Evolutionary conservation across 2,797 vertebrate species (phyloP).

Genomic region (Myoxocephalus aenaeus): DNA sequence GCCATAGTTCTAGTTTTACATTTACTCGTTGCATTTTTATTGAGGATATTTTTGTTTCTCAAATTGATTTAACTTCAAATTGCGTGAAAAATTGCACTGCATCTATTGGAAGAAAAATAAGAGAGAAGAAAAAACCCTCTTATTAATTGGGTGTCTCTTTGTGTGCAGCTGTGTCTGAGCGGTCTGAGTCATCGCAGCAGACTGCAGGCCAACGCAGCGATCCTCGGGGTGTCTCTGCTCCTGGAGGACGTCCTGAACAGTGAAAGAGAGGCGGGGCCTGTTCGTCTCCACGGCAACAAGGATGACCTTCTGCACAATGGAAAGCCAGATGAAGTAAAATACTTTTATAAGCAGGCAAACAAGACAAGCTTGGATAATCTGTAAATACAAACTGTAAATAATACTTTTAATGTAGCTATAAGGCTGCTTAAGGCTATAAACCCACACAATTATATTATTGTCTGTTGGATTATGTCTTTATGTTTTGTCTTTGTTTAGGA

Average conservation of each 20-base stretch:
- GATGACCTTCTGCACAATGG: constrained; percentile 27
- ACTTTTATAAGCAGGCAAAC: not conserved
- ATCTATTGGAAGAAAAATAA: not conserved
- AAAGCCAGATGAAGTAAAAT: constrained; percentile 57
- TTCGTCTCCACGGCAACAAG: constrained; percentile 60
- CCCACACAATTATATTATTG: not conserved
- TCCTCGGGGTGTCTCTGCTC: constrained; percentile 77
- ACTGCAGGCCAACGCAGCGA: constrained; percentile 77
- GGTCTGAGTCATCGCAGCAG: constrained; percentile 72
- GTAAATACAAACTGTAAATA: not conserved
- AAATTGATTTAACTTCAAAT: not conserved
- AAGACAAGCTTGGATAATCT: not conserved
- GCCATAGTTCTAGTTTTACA: not conserved
- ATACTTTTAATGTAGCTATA: not conserved
- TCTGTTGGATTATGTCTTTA: not conserved
- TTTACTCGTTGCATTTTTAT: not conserved
- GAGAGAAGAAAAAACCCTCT: not conserved
- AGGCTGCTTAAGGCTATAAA: not conserved
- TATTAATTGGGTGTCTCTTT: not conserved
- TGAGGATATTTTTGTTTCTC: not conserved
- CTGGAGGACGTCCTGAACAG: constrained; percentile 81
- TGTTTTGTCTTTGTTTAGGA: constrained; percentile 31
- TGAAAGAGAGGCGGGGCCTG: constrained; percentile 41
- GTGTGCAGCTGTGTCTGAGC: constrained; percentile 82
- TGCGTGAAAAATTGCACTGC: not conserved